A percentile compares a stretch with the other conserved stretches of the same genome.
These are phyloP conservation scores for Corythoichthys haematopterus DNA, from an alignment of 2,113 vertebrate species.

Conservation along the genomic window DNA sequence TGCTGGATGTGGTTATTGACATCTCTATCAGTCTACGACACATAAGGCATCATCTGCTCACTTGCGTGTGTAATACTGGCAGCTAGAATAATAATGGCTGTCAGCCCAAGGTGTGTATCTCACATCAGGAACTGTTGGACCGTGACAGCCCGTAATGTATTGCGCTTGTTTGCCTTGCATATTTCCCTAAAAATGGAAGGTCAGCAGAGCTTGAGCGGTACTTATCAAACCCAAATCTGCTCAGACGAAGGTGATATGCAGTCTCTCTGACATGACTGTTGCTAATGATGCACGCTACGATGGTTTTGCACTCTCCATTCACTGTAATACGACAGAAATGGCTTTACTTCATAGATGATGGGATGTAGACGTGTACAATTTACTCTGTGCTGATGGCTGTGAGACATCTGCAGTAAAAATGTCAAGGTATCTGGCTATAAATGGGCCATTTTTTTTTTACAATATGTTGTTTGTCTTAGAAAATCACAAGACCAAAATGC, in stretches of 20 bases:
- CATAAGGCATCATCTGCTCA: conserved; percentile 74
- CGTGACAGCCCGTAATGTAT: conserved; percentile 73
- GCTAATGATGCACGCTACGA: conserved; percentile 16
- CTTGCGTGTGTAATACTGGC: conserved; percentile 79
- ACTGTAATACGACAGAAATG: neutral
- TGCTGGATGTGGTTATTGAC: conserved; percentile 75
- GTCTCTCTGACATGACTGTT: conserved; percentile 14
- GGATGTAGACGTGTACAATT: neutral
- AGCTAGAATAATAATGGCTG: conserved; percentile 83
- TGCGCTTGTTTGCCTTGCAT: conserved; percentile 75
- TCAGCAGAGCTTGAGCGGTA: conserved; percentile 58
- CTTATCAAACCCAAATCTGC: conserved; percentile 53
- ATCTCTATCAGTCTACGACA: conserved; percentile 78
- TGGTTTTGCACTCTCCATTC: neutral
- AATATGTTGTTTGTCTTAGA: neutral
- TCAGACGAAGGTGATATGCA: conserved; percentile 7
- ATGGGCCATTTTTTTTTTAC: neutral
- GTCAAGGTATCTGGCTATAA: neutral
- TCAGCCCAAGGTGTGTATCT: conserved; percentile 74
- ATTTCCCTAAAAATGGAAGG: conserved; percentile 49
- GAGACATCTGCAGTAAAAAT: conserved; percentile 8
- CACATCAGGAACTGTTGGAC: conserved; percentile 67
- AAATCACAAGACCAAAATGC: neutral
- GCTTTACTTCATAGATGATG: conserved; percentile 1
- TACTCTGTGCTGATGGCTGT: neutral